Conservation (phyloP, 2,113 vertebrate species). For the Salvelinus alpinus region DNA sequence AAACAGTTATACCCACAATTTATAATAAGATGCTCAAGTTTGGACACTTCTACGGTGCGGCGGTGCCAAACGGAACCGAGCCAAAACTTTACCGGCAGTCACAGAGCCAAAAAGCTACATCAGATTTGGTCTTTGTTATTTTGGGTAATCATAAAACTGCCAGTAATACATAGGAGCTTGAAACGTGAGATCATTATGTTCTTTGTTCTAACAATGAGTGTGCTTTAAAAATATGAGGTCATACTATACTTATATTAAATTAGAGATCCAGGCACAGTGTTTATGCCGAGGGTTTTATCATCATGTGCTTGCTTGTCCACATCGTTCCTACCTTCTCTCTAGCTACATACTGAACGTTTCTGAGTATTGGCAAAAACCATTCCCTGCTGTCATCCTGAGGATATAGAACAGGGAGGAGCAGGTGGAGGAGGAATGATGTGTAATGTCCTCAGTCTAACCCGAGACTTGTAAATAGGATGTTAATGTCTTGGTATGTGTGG, state of each 20-base stretch:
- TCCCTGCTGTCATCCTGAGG: slow-evolving; percentile 36
- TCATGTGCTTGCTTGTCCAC: slow-evolving; percentile 53
- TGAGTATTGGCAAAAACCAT: slow-evolving; percentile 32
- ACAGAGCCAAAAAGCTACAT: slow-evolving; percentile 29
- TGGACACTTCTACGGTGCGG: background rate
- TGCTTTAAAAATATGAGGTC: slow-evolving; percentile 63
- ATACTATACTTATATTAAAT: slow-evolving; percentile 72
- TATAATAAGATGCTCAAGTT: slow-evolving; percentile 2
- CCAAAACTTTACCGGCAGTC: slow-evolving; percentile 12
- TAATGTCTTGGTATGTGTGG: background rate
- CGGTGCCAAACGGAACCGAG: background rate
- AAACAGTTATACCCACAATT: background rate
- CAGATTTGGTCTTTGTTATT: slow-evolving; percentile 40
- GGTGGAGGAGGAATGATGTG: background rate
- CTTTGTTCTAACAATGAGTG: slow-evolving; percentile 59
- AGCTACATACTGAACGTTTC: slow-evolving; percentile 32
- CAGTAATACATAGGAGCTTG: slow-evolving; percentile 49
- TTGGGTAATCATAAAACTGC: slow-evolving; percentile 44
- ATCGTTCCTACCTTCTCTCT: slow-evolving; percentile 51
- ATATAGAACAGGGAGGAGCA: slow-evolving; percentile 16
- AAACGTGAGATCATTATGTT: slow-evolving; percentile 67
- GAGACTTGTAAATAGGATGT: background rate
- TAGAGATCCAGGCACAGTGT: slow-evolving; percentile 64
- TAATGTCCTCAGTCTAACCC: slow-evolving; percentile 9
- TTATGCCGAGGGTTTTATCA: slow-evolving; percentile 43